Conservation (phyloP, 1,140 invertebrate genomes). For the Scaptomyza pallida region DNA sequence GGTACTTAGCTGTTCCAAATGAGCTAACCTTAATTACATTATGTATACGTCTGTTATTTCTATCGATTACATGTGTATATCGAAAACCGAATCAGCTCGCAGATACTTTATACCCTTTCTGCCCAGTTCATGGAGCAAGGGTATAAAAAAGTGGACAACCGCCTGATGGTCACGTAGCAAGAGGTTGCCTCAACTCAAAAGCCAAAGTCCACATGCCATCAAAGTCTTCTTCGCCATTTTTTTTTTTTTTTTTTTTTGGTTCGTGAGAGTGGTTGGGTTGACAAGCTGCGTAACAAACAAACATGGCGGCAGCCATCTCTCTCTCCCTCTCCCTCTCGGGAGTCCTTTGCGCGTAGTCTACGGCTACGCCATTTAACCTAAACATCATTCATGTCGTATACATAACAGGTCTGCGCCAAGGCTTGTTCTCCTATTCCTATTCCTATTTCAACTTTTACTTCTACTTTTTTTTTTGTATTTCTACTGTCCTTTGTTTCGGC, state of each 20-base stretch:
- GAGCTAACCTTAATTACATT: too few species aligned
- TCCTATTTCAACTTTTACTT: too few species aligned
- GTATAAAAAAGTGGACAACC: slow-evolving; percentile 25
- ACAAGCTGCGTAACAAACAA: slow-evolving; percentile 28
- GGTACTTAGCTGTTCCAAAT: too few species aligned
- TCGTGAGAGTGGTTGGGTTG: background rate
- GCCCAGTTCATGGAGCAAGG: too few species aligned
- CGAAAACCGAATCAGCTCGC: too few species aligned
- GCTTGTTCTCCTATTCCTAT: slow-evolving; percentile 12
- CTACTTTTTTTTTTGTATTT: background rate
- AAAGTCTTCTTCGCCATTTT: slow-evolving; percentile 1
- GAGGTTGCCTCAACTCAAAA: slow-evolving; percentile 35
- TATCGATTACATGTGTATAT: too few species aligned
- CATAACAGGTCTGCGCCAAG: slow-evolving; percentile 38
- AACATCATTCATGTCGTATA: slow-evolving; percentile 44
- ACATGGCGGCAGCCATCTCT: slow-evolving; percentile 30
- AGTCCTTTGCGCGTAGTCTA: slow-evolving; percentile 37
- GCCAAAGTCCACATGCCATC: slow-evolving; percentile 33
- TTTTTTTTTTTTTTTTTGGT: background rate
- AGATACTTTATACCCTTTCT: too few species aligned
- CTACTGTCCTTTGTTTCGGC: background rate
- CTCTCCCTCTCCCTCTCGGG: background rate
- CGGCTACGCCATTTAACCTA: slow-evolving; percentile 49
- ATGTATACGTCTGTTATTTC: too few species aligned
- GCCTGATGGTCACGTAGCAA: slow-evolving; percentile 52